A percentile compares a stretch with the other conserved stretches of the same genome.
phyloP scores from a whole-genome alignment of 2,888 invertebrate genomes.

The Dendrolimus houi region DNA sequence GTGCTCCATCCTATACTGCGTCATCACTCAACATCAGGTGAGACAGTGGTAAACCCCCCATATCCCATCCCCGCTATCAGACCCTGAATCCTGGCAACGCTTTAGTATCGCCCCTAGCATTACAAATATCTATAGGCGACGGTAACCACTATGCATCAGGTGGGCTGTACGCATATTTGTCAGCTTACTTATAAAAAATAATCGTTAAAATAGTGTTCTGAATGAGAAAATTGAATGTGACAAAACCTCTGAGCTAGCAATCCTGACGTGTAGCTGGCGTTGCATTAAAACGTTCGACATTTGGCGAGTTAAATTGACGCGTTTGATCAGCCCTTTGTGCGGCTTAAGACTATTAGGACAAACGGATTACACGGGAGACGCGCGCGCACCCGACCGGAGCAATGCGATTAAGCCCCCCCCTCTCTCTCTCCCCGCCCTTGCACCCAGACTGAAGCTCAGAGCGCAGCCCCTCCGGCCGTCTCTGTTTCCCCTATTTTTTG shows the following conservation, averaged over 20 bases:
- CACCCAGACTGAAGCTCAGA: constrained; percentile 10
- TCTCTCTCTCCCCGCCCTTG: constrained; percentile 16
- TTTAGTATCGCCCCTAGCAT: no score
- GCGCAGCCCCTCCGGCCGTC: constrained; percentile 6
- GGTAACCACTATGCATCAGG: no score
- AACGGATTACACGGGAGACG: constrained; percentile 61
- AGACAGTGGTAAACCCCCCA: no score
- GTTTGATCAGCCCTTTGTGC: constrained; percentile 67
- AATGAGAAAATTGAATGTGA: no score
- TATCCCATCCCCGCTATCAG: no score
- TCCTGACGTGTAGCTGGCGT: background rate
- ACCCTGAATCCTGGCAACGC: no score
- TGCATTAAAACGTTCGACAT: constrained; percentile 36
- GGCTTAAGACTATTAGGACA: constrained; percentile 67
- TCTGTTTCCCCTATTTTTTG: constrained; percentile 29
- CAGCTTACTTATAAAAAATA: no score
- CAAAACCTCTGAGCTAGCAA: background rate
- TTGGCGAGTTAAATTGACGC: constrained; percentile 64
- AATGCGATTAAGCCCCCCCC: constrained; percentile 50
- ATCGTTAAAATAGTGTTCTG: no score
- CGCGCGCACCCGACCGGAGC: constrained; percentile 54
- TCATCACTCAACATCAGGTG: no score
- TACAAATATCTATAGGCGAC: no score
- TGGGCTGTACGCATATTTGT: no score
- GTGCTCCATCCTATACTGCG: no score